A percentile compares a stretch with the other conserved stretches of the same genome.
Conservation (phyloP, 1,140 invertebrate genomes). For the Leptopilina boulardi region DNA sequence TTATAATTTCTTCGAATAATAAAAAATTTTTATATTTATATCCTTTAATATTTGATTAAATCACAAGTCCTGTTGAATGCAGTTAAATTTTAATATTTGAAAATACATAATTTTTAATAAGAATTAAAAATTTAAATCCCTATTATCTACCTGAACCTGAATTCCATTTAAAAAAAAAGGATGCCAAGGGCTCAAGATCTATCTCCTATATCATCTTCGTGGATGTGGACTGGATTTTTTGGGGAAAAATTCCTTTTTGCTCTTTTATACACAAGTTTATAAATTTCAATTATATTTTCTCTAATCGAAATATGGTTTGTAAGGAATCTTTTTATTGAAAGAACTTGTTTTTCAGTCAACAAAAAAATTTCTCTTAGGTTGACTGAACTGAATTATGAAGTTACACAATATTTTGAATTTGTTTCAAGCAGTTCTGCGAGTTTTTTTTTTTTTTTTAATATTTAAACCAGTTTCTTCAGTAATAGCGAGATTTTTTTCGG, state of each 20-base stretch:
- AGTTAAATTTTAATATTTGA: neutral
- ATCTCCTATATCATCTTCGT: neutral
- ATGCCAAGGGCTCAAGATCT: neutral
- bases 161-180: slow-evolving; percentile 19
- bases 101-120: neutral
- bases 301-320: too few species aligned
- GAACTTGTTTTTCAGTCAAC: neutral
- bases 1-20: neutral
- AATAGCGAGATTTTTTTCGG: neutral
- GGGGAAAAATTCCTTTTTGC: neutral
- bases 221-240: slow-evolving; percentile 11
- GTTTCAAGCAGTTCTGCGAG: neutral
- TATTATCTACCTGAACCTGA: neutral
- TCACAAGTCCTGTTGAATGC: slow-evolving; percentile 25
- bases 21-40: neutral
- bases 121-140: neutral
- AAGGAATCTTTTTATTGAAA: neutral
- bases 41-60: neutral
- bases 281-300: too few species aligned
- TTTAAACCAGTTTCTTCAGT: slow-evolving; percentile 1
- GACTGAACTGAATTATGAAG: too few species aligned
- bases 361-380: neutral
- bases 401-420: neutral
- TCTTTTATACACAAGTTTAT: neutral
- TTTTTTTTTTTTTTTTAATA: neutral